These are phyloP conservation scores for Pseudomyrmex cubaensis DNA, from an alignment of 1,140 invertebrate species.

Conservation along the genomic window DNA sequence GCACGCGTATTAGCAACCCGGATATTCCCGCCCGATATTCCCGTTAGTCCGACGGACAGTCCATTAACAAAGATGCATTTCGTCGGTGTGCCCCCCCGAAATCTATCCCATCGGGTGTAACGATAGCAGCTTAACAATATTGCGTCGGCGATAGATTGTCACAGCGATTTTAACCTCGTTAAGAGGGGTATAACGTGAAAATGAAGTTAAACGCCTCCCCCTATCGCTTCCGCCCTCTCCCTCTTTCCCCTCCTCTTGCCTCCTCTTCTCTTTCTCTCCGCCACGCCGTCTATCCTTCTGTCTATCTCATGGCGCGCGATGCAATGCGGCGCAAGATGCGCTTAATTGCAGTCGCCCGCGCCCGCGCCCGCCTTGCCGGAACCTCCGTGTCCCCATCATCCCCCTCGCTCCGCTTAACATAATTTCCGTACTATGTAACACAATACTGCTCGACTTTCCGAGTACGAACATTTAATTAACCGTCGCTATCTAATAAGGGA, in stretches of 20 bases:
- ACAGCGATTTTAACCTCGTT: slow-evolving; percentile 74
- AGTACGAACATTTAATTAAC: slow-evolving; percentile 61
- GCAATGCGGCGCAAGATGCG: slow-evolving; percentile 55
- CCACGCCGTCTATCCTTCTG: background rate
- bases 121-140: slow-evolving; percentile 62
- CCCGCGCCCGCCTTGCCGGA: slow-evolving; percentile 17
- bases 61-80: slow-evolving; percentile 58
- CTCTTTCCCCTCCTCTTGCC: slow-evolving; percentile 20
- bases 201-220: slow-evolving; percentile 69
- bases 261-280: background rate
- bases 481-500: slow-evolving; percentile 43
- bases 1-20: background rate
- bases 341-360: slow-evolving; percentile 68
- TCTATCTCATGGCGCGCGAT: slow-evolving; percentile 17
- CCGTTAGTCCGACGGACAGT: slow-evolving; percentile 36
- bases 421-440: slow-evolving; percentile 60
- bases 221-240: slow-evolving; percentile 28
- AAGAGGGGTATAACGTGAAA: slow-evolving; percentile 69
- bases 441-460: slow-evolving; percentile 59
- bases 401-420: slow-evolving; percentile 43
- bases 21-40: slow-evolving; percentile 19
- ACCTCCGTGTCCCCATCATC: background rate
- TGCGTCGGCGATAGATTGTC: slow-evolving; percentile 67
- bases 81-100: slow-evolving; percentile 16
- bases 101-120: slow-evolving; percentile 68